Evolutionary conservation across 1,140 invertebrate species (phyloP), one percentile per base, ranked within the genome.

Genomic region (Fopius arisanus): DNA sequence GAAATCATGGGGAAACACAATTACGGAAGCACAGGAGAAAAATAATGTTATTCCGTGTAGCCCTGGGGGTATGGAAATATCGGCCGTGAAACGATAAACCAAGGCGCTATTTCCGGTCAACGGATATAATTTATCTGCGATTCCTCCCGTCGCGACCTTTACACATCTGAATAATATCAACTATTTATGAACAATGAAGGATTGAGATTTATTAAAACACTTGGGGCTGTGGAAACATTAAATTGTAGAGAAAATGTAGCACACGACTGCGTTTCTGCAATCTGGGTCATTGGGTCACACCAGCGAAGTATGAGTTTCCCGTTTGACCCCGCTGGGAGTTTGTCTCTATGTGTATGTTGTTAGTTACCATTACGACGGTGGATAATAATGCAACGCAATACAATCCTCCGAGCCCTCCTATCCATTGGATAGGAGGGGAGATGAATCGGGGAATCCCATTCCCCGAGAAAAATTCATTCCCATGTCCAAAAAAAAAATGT

Each of bases 261-360:
- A 70, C 41, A 41, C 54, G 12, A 28, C 62, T 75, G 72, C 43
- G 29, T 67, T 78, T 74, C 59, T 19, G 72, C 54, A 76, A 84
- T 84, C 79, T 85, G 78, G 84, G 84, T 72, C 82, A 85, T 80
- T 85, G 75, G 84, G 84, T 85, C 84, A 82, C 76, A 74, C n/a
- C 62, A 43, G 62, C 29, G 26, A 16, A 40, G 77, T 79, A 70
- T 80, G 78, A 83, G 79, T 84, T 85, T 84, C 78, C 83, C 83
- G 81, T 79, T 79, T 81, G 76, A 78, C 77, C 77, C 78, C 79
- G 70, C 63, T 71, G 59, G 48, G 29, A 37, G 16, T 67, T 37
- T 51, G 26, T 54, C 31, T 76, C 59, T 70, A 26, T 59, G 54
- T 59, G 23, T 19, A 59, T 12, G 54, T 59, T 59, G 19, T 26